These are phyloP conservation scores for Lethocerus indicus DNA, from an alignment of 1,140 invertebrate species.

Conservation along the genomic window DNA sequence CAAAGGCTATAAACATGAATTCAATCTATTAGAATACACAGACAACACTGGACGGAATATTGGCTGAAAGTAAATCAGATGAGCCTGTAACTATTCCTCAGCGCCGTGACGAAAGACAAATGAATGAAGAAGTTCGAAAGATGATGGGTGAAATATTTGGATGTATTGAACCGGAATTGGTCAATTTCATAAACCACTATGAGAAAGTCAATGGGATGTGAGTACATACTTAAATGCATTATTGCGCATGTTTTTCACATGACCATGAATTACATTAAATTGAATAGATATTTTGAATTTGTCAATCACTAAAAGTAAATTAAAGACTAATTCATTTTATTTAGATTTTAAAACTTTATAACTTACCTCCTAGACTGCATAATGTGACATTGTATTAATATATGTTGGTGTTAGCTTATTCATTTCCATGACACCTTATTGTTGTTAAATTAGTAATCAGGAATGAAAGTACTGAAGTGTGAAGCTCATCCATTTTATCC, in stretches of 20 bases:
- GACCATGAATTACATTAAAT: too few relatives aligned
- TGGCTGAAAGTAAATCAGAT: constrained; percentile 16
- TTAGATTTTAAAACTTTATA: too few relatives aligned
- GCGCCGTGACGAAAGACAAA: constrained; percentile 46
- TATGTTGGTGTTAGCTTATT: too few relatives aligned
- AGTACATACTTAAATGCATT: constrained; percentile 27
- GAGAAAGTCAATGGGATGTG: constrained; percentile 80
- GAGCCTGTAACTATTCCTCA: constrained; percentile 27
- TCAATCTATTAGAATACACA: constrained; percentile 35
- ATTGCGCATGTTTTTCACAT: too few relatives aligned
- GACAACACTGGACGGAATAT: constrained; percentile 29
- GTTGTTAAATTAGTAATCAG: too few relatives aligned
- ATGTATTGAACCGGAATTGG: constrained; percentile 67
- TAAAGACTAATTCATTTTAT: too few relatives aligned
- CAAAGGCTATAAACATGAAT: background rate
- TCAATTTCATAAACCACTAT: constrained; percentile 65
- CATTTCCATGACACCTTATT: too few relatives aligned
- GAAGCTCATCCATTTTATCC: too few relatives aligned
- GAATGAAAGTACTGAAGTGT: too few relatives aligned
- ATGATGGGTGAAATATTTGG: constrained; percentile 81
- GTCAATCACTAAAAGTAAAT: too few relatives aligned
- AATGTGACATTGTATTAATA: constrained; percentile 4
- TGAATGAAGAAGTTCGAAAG: constrained; percentile 59
- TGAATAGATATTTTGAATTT: too few relatives aligned
- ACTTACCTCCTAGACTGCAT: too few relatives aligned